Evolutionary conservation across 2,888 invertebrate genomes (phyloP).

Genomic region (Ophioninae sp.): DNA sequence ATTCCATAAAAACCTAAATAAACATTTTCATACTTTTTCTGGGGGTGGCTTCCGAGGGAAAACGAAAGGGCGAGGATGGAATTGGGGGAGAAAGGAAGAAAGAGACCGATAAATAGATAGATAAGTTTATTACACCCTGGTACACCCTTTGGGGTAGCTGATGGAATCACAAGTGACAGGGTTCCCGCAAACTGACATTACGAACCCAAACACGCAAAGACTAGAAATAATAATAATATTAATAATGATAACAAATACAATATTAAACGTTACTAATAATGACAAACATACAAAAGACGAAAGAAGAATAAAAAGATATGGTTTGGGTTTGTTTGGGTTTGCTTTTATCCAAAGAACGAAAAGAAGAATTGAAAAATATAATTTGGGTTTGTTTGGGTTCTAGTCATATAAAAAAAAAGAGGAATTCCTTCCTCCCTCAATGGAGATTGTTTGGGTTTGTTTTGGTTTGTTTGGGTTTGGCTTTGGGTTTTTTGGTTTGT

Average conservation of each 20-base stretch:
- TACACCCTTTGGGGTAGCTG: not conserved
- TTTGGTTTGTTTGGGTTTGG: conserved; percentile 21
- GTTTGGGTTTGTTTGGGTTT: too few species aligned
- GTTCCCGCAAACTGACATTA: not conserved
- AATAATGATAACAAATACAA: not conserved
- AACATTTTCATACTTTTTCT: conserved; percentile 39
- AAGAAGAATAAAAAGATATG: too few species aligned
- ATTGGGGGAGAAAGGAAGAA: conserved; percentile 55
- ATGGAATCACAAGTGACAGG: not conserved
- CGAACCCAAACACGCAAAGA: not conserved
- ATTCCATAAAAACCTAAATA: conserved; percentile 35
- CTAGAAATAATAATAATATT: not conserved
- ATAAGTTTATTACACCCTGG: conserved; percentile 24
- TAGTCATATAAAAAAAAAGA: too few species aligned
- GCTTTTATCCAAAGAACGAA: too few species aligned
- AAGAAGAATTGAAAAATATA: too few species aligned
- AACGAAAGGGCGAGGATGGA: conserved; percentile 38
- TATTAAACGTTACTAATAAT: too few species aligned
- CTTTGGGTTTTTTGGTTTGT: too few species aligned
- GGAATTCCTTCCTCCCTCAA: too few species aligned
- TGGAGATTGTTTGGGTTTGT: too few species aligned
- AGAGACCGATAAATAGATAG: conserved; percentile 15
- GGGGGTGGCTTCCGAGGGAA: conserved; percentile 46
- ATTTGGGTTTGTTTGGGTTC: too few species aligned
- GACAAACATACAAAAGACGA: too few species aligned